Conservation (phyloP, 2,888 invertebrate genomes). For the Laspeyria flexula region DNA sequence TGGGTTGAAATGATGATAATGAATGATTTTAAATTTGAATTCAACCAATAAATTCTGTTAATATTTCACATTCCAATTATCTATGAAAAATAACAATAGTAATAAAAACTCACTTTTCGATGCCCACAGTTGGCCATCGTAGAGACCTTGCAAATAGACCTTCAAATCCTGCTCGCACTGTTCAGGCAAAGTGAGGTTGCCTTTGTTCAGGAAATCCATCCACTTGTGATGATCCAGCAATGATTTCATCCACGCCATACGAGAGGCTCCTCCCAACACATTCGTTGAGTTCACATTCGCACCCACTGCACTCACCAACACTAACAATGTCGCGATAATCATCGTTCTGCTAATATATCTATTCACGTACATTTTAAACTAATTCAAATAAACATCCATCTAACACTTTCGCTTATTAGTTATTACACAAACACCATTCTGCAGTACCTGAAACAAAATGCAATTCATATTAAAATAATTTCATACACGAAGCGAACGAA, state of each 20-base stretch:
- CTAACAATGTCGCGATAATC: slow-evolving; percentile 64
- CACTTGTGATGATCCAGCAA: slow-evolving; percentile 89
- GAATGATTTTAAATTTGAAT: too few relatives aligned
- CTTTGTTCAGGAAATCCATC: slow-evolving; percentile 74
- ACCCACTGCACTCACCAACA: slow-evolving; percentile 77
- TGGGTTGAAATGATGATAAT: too few relatives aligned
- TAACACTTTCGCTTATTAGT: slow-evolving; percentile 14
- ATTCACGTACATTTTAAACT: slow-evolving; percentile 42
- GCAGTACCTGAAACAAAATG: slow-evolving; percentile 48
- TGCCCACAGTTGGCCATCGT: slow-evolving; percentile 90
- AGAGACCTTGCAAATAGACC: slow-evolving; percentile 85
- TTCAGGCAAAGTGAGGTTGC: slow-evolving; percentile 67
- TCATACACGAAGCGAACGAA: background rate
- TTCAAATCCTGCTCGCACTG: slow-evolving; percentile 86
- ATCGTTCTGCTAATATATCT: slow-evolving; percentile 55
- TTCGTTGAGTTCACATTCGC: slow-evolving; percentile 65
- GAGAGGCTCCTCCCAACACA: slow-evolving; percentile 55
- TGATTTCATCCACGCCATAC: slow-evolving; percentile 88
- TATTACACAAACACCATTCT: slow-evolving; percentile 40
- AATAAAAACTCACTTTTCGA: slow-evolving; percentile 92
- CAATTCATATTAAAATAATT: slow-evolving; percentile 21
- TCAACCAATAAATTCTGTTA: too few relatives aligned
- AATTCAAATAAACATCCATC: slow-evolving; percentile 23
- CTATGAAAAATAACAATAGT: too few relatives aligned
- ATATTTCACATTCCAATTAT: too few relatives aligned